Evolutionary conservation across 2,888 invertebrate genomes (phyloP).

Genomic region (Anthoptus insignis): DNA sequence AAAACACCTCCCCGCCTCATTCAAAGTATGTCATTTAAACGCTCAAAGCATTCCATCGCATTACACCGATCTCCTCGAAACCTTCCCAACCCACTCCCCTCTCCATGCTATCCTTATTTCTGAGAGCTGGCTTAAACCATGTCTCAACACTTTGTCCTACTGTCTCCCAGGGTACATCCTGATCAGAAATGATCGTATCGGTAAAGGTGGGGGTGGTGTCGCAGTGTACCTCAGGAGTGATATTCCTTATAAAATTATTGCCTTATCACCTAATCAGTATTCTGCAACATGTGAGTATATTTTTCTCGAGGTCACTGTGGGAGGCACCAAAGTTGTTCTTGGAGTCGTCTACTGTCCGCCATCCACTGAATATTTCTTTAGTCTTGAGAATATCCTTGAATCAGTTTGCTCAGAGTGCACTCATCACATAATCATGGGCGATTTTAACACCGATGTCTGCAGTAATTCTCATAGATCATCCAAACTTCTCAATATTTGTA

Average conservation of each 20-base stretch:
- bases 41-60: neutral
- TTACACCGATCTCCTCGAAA: neutral
- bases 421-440: conserved; percentile 42
- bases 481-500: neutral
- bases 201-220: neutral
- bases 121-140: neutral
- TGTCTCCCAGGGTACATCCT: neutral
- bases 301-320: conserved; percentile 27
- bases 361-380: conserved; percentile 32
- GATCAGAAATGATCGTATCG: neutral
- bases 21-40: neutral
- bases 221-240: neutral
- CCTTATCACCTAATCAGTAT: neutral
- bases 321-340: conserved; percentile 21
- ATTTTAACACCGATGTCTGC: conserved; percentile 36
- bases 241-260: neutral
- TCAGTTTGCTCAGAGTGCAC: conserved; percentile 31
- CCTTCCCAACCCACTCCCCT: neutral
- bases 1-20: neutral
- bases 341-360: conserved; percentile 45
- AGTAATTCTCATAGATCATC: neutral
- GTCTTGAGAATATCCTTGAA: conserved; percentile 30
- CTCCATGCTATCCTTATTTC: neutral
- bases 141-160: neutral
- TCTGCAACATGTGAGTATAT: conserved; percentile 22